A percentile compares a stretch with the other conserved stretches of the same genome.
Evolutionary conservation across 30 jellyfish, hydroid and myxozoan genomes (phyloP).

Genomic region (Sanderia malayensis): DNA sequence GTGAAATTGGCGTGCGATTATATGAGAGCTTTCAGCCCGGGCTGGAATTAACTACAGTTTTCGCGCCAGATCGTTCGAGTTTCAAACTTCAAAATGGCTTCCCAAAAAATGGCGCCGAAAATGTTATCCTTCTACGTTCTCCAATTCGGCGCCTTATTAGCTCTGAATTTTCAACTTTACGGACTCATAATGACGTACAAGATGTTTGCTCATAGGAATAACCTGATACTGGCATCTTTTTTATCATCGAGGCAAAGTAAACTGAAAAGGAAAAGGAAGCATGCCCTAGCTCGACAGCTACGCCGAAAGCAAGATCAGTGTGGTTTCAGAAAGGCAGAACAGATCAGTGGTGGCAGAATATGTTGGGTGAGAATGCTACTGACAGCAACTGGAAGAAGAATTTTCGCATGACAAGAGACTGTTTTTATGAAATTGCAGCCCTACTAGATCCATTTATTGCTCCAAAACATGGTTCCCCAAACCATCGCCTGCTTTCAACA

Average conservation of each 20-base stretch:
- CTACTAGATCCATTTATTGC: constrained; percentile 12
- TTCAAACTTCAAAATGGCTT: constrained; percentile 1
- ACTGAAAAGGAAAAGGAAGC: constrained; percentile 23
- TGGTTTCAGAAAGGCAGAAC: constrained; percentile 44
- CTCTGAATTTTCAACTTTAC: constrained; percentile 16
- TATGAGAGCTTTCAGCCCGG: constrained; percentile 19
- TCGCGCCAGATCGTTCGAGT: constrained; percentile 4
- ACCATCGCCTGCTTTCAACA: constrained; percentile 13
- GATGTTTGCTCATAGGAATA: constrained; percentile 2
- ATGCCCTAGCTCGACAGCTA: constrained; percentile 20
- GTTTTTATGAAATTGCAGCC: constrained; percentile 12
- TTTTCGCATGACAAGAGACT: constrained; percentile 37
- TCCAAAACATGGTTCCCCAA: constrained; percentile 42
- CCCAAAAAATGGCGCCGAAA: constrained; percentile 5
- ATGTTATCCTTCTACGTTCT: not conserved
- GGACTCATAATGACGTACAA: constrained; percentile 18
- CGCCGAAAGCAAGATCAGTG: constrained; percentile 7
- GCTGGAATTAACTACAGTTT: constrained; percentile 3
- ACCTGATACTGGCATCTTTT: not conserved
- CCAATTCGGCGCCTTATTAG: constrained; percentile 1
- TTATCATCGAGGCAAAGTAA: constrained; percentile 7
- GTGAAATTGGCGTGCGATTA: constrained; percentile 10
- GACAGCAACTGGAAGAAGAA: constrained; percentile 30
- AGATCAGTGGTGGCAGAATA: constrained; percentile 51
- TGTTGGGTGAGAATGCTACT: constrained; percentile 41